phyloP scores from a whole-genome alignment of 2,888 invertebrate species.

The Cryptocephalus primarius region DNA sequence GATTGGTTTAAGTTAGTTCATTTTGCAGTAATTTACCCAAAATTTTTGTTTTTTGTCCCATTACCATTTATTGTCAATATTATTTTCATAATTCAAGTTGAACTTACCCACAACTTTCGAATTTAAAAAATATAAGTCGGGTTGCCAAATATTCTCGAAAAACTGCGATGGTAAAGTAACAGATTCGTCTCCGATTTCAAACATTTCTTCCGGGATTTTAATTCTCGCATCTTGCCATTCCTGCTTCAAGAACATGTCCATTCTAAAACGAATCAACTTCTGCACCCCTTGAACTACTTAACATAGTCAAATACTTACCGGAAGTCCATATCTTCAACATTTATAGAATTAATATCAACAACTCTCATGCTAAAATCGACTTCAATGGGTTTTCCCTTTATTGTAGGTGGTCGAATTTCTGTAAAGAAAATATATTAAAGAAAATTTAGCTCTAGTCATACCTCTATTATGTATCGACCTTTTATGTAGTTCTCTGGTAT shows the following conservation, averaged over 20 bases:
- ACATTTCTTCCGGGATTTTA: constrained; percentile 64
- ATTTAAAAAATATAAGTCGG: constrained; percentile 75
- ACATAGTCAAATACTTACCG: constrained; percentile 42
- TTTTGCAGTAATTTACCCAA: too few relatives aligned
- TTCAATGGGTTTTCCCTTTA: constrained; percentile 58
- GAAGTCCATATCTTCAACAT: constrained; percentile 83
- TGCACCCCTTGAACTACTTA: background rate
- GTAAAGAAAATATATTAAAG: constrained; percentile 1
- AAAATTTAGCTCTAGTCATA: background rate
- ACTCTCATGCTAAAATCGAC: constrained; percentile 75
- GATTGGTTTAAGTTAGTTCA: too few relatives aligned
- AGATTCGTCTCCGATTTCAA: constrained; percentile 70
- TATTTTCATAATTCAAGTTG: background rate
- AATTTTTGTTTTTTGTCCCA: too few relatives aligned
- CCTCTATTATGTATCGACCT: constrained; percentile 16
- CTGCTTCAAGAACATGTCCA: constrained; percentile 76
- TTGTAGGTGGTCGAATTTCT: constrained; percentile 72
- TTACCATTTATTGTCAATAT: too few relatives aligned
- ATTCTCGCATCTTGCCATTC: constrained; percentile 71
- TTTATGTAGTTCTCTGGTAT: constrained; percentile 24
- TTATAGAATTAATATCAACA: constrained; percentile 78
- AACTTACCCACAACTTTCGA: constrained; percentile 69
- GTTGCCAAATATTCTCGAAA: constrained; percentile 79
- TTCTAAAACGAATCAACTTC: constrained; percentile 38
- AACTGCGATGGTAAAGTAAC: constrained; percentile 70